Conservation (phyloP, 2,888 invertebrate species). For the Drosophila paramelanica region DNA sequence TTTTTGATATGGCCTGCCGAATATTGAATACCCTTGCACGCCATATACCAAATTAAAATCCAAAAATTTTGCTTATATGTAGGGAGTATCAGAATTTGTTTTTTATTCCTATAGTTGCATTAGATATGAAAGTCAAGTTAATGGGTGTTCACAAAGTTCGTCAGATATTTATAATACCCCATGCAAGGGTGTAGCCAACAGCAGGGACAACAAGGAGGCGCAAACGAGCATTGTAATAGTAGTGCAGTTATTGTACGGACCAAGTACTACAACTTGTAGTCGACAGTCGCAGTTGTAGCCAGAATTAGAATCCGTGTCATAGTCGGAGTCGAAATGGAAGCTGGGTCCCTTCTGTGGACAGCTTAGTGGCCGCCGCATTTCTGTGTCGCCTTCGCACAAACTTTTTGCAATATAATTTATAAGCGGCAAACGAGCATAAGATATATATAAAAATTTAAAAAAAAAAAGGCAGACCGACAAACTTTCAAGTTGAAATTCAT, state of each 20-base stretch:
- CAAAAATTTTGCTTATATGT: too few species aligned
- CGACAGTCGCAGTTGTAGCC: slow-evolving; percentile 19
- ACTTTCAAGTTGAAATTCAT: slow-evolving; percentile 50
- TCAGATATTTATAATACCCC: background rate
- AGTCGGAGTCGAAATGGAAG: slow-evolving; percentile 8
- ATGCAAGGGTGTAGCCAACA: slow-evolving; percentile 2
- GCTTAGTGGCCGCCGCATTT: slow-evolving; percentile 56
- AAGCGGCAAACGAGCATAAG: slow-evolving; percentile 76
- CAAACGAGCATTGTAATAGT: slow-evolving; percentile 54
- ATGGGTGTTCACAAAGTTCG: too few species aligned
- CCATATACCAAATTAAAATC: background rate
- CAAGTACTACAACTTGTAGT: slow-evolving; percentile 32
- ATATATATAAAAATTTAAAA: slow-evolving; percentile 73
- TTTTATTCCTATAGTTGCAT: too few species aligned
- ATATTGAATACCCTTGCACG: slow-evolving; percentile 14
- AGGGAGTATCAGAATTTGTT: too few species aligned
- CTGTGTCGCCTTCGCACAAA: slow-evolving; percentile 53
- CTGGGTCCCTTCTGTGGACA: slow-evolving; percentile 54
- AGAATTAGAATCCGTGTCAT: slow-evolving; percentile 40
- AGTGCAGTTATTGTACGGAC: slow-evolving; percentile 41
- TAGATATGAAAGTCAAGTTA: too few species aligned
- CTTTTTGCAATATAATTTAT: slow-evolving; percentile 73
- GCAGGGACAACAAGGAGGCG: slow-evolving; percentile 40
- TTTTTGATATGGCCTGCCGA: background rate
- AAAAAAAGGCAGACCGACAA: slow-evolving; percentile 35